Evolutionary conservation across 1,140 invertebrate genomes (phyloP).

Genomic region (Zaprionus inermis): DNA sequence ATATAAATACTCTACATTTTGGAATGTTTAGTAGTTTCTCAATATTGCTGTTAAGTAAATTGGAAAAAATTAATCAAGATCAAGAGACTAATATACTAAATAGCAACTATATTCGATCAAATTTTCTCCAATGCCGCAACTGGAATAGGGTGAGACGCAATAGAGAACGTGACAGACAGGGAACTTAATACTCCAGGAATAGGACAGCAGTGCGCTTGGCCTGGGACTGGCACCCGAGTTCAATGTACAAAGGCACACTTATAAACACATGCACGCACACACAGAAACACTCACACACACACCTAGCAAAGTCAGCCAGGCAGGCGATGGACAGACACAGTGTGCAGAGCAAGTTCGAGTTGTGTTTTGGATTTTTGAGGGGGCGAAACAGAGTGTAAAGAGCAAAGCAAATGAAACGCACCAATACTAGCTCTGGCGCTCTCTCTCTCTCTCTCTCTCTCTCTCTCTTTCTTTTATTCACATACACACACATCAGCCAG

Average conservation of each 20-base stretch:
- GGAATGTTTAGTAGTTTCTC: background rate
- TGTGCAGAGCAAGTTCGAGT: conserved; percentile 74
- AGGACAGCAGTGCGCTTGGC: conserved; percentile 20
- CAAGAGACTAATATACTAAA: background rate
- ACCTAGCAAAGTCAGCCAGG: conserved; percentile 48
- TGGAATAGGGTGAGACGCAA: background rate
- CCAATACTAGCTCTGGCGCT: conserved; percentile 23
- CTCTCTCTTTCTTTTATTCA: conserved; percentile 5
- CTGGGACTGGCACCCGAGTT: conserved; percentile 45
- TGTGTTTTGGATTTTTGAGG: conserved; percentile 62
- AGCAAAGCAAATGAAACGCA: conserved; percentile 64
- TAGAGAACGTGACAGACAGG: conserved; percentile 35
- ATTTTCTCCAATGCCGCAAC: background rate
- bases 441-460: conserved; percentile 14
- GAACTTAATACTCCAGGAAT: conserved; percentile 41
- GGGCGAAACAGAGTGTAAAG: conserved; percentile 64
- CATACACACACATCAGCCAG: conserved; percentile 37
- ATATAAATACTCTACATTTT: background rate
- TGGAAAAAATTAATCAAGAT: background rate
- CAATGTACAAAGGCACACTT: conserved; percentile 69
- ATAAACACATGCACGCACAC: conserved; percentile 7
- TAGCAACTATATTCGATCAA: background rate
- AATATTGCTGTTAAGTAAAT: too few species aligned
- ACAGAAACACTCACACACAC: conserved; percentile 5
- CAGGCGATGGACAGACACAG: conserved; percentile 64